These are phyloP conservation scores for Rotaria magnacalcarata DNA, from an alignment of 2,888 invertebrate genomes.

Conservation along the genomic window DNA sequence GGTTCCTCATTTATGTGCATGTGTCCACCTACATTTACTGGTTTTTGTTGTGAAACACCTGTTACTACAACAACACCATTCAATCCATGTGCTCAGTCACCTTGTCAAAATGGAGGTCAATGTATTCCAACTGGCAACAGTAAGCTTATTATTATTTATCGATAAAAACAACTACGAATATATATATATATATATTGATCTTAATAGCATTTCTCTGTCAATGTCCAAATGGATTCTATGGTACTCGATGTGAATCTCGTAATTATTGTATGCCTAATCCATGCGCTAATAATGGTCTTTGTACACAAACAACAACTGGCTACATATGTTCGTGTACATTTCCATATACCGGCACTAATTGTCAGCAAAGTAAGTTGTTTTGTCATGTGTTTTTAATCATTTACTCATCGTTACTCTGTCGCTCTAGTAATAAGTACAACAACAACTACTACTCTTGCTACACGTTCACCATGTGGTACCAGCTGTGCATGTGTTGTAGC, in stretches of 20 bases:
- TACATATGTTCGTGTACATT: neutral
- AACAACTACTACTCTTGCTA: neutral
- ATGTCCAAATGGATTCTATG: constrained; percentile 9
- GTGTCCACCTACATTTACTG: neutral
- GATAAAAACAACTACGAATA: neutral
- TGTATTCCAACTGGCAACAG: neutral
- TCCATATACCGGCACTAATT: constrained; percentile 18
- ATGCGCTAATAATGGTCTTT: neutral
- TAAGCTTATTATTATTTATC: neutral
- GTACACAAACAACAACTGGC: constrained; percentile 17
- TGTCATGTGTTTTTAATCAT: neutral
- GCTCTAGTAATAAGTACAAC: neutral
- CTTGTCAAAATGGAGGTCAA: neutral
- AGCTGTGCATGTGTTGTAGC: neutral
- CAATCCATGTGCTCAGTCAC: neutral
- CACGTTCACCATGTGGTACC: neutral
- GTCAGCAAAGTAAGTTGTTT: neutral
- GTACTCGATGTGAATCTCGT: constrained; percentile 8
- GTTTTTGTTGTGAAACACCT: neutral
- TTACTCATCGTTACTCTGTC: neutral
- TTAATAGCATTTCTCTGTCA: neutral
- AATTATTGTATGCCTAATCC: constrained; percentile 18
- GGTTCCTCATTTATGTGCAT: neutral
- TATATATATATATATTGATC: neutral
- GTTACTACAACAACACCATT: neutral